Percentiles rank a stretch among this genome's conserved stretches.
phyloP scores from a whole-genome alignment of 2,888 invertebrate species.

The Mythimna loreyi region DNA sequence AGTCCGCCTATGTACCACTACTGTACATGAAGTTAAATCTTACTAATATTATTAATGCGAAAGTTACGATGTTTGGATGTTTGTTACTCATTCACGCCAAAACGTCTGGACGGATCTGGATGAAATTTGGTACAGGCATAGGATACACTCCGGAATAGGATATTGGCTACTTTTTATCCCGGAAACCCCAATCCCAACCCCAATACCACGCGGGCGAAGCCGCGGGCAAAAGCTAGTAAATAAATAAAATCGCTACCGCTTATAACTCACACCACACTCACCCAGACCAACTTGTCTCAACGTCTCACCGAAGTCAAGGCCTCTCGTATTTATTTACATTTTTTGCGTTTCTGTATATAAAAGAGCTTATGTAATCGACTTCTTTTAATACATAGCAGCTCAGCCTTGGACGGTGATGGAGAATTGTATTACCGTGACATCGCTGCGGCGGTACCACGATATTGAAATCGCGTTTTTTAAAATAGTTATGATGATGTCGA shows the following conservation, averaged over 20 bases:
- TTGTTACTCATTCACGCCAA: too few species aligned
- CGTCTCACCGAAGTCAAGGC: slow-evolving; percentile 40
- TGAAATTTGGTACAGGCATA: too few species aligned
- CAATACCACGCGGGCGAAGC: too few species aligned
- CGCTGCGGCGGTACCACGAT: background rate
- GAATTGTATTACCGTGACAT: slow-evolving; percentile 30
- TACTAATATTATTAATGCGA: too few species aligned
- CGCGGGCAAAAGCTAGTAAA: too few species aligned
- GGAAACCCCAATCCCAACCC: too few species aligned
- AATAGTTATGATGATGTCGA: background rate
- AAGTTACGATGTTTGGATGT: too few species aligned
- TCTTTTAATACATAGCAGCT: slow-evolving; percentile 15
- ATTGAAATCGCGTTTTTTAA: background rate
- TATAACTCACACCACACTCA: background rate
- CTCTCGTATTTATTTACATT: slow-evolving; percentile 52
- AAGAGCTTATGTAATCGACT: slow-evolving; percentile 31
- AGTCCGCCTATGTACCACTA: too few species aligned
- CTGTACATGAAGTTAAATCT: too few species aligned
- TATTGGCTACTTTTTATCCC: too few species aligned
- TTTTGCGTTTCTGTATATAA: slow-evolving; percentile 40
- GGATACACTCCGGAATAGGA: too few species aligned
- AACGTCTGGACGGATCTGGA: too few species aligned
- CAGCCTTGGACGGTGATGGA: slow-evolving; percentile 29
- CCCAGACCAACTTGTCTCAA: slow-evolving; percentile 3
- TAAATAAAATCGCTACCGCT: slow-evolving; percentile 25